Base-by-base conservation (phyloP, 2,888 invertebrate species). In the Dermolepida albohirtum region DNA sequence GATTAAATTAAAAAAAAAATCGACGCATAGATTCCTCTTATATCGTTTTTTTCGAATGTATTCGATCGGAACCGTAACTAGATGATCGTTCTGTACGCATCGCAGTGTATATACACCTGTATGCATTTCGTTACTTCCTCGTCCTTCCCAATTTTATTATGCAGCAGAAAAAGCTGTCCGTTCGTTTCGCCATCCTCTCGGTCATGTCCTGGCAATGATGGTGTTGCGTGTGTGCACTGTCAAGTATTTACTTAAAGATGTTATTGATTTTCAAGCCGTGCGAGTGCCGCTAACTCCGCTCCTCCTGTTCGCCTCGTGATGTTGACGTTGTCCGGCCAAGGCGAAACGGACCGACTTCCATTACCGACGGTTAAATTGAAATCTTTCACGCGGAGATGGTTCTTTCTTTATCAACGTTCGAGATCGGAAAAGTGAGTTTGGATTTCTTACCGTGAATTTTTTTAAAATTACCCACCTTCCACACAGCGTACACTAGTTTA, bases 171-270 rank as follows among this genome's bases (percentile, higher is more conserved):
- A 74, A 71, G 64, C 77, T 34, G 34, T 34, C 34, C 34, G 6
- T 34, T 34, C 34, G 34, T 34, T 34, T 34, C 34, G 34, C 34
- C 10, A 7, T 34, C 34, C 34, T 5, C 10, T 79, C 64, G 44
- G 51, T 29, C 29, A 51, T 51, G 22, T 29, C 51, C 11, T 51
- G 79, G 78, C 78, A 78, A 79, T 34, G 78, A 79, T 78, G 78
- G 78, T 76, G 78, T 78, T 82, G 82, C 82, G 82, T 82, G 82
- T 82, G 82, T 82, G 82, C 80, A 81, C 81, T 82, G 80, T 80
- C 82, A 82, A 82, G 82, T 82, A 81, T 82, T 82, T 82, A 81
- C 79, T 80, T 81, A 81, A 83, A 83, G 83, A 83, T 82, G 82
- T 82, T 83, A 83, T 83, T 83, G 83, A 83, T 83, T 83, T 83